Base-by-base conservation (phyloP, 2,888 invertebrate genomes). In the Hypsopygia costalis region DNA sequence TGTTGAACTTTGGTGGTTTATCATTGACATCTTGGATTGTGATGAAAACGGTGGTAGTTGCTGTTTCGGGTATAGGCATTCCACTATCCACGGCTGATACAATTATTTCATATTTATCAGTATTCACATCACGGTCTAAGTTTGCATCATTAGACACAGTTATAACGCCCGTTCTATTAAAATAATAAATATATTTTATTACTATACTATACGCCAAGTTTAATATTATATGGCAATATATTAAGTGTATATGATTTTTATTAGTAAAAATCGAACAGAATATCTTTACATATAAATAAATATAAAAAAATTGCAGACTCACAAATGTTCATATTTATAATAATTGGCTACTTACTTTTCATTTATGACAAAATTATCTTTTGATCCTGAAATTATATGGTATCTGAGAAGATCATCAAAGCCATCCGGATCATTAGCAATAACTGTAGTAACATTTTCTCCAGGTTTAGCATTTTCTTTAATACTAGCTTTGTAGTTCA, bases 341-440 rank as follows among this genome's bases (percentile, higher is more conserved):
- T 3, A 3, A 16, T 16, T 3, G 2, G 7, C 4, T 27, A 58
- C 89, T 82, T 77, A 94, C 94, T 88, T 91, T 58, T 92, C 90
- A 71, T 95, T 91, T 16, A 95, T 93, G 6, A 92, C 87, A 63
- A 95, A 95, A 58, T 95, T 94, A 55, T 95, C 95, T 55, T 92
- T 93, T 0, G 94, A 93, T 0, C 94, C 95, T 4, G 90, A 89
- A 12, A 93, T 92, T 40, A 95, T 93, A 49, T 92, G 91, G 62
- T 94, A 95, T 0, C 90, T 91, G 0, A 95, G 61, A 6, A 93
- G 74, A 49, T 91, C 90, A 65, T 95, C 94, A 8, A 93, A 79
- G 0, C 95, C 95, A 72, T 95, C 95, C 0, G 94, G 94, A 76
- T 95, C 95, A 43, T 92, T 93, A 0, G 96, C 96, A 11, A 91